Base-by-base conservation (phyloP, 2,888 invertebrate species). In the Lepidocyrtoides sp. region DNA sequence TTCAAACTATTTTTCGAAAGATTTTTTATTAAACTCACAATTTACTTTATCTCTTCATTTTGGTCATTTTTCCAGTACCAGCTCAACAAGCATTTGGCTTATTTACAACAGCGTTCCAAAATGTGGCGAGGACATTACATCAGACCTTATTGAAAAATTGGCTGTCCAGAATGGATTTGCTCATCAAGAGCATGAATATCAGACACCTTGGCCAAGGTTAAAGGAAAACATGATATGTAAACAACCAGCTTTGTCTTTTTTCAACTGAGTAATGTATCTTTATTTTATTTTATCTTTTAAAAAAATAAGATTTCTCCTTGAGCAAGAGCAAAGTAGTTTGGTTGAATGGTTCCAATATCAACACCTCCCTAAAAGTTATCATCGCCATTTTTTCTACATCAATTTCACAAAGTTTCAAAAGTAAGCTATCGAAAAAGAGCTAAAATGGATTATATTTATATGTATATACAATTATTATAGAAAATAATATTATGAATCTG, bases 21-120 rank as follows among this genome's bases (percentile, higher is more conserved):
- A n/a, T n/a, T n/a, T n/a, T n/a, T n/a, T n/a, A 69, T 32, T 2
- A 32, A 48, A 12, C 48, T 7, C 32, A 14, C 3, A 29, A 4
- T 20, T 44, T 7, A 14, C 2, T 36, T 41, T 41, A 57, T 57
- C 1, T 57, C 20, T 57, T 17, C 2, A n/a, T 57, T 54, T 44
- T 69, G 32, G 4, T 69, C 8, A 17, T 69, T 69, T 69, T 12
- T 79, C 10, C 66, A 94, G 94, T 77, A 94, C 94, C 8, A 92
- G 92, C 23, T 51, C 90, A n/a, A 86, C 90, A 2, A 93, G 94
- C 89, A 93, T 94, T 79, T 94, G 94, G 88, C 94, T 97, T 82
- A 96, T 97, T 95, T 95, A 97, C 94, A 97, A 96, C 93, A 95
- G 96, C 60, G 95, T 97, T 14, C 96, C 97, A 0, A 96, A 96